These are phyloP conservation scores for Frieseomelitta varia DNA, from an alignment of 1,140 invertebrate species.

Conservation along the genomic window DNA sequence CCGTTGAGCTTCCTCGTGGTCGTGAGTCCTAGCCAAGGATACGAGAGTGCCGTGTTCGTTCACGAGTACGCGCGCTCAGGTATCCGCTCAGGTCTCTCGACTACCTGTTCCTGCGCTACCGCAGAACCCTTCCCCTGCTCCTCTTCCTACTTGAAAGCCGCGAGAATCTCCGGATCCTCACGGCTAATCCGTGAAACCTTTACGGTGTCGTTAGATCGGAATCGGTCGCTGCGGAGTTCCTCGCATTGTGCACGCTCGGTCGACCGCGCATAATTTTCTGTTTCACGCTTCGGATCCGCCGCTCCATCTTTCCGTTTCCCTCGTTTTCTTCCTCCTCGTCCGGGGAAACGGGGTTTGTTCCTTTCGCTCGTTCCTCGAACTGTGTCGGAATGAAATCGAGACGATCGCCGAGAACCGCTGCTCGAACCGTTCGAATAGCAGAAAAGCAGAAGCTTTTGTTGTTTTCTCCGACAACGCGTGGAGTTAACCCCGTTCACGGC, in stretches of 20 bases:
- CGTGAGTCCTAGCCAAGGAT: neutral
- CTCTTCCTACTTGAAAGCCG: neutral
- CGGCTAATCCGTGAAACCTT: slow-evolving; percentile 36
- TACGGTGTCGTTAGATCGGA: slow-evolving; percentile 45
- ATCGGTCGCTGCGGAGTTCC: slow-evolving; percentile 54
- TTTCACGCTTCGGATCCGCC: slow-evolving; percentile 37
- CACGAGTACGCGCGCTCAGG: slow-evolving; percentile 34
- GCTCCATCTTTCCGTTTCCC: neutral
- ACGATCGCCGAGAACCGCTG: neutral
- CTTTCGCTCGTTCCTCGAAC: too few species aligned
- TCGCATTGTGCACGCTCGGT: slow-evolving; percentile 61
- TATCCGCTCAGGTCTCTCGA: slow-evolving; percentile 36
- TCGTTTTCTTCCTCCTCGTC: neutral
- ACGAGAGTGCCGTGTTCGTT: neutral
- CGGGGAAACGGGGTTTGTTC: neutral
- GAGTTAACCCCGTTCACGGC: neutral
- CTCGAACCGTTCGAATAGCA: too few species aligned
- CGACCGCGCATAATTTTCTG: slow-evolving; percentile 63
- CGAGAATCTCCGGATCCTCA: slow-evolving; percentile 12
- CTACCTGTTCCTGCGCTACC: slow-evolving; percentile 58
- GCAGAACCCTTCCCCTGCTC: slow-evolving; percentile 1
- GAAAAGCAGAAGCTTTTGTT: neutral
- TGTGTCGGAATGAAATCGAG: slow-evolving; percentile 13
- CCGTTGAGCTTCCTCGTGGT: slow-evolving; percentile 31
- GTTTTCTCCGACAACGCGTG: neutral